Evolutionary conservation across 1,140 invertebrate species (phyloP).

Genomic region (Apolygus lucorum): DNA sequence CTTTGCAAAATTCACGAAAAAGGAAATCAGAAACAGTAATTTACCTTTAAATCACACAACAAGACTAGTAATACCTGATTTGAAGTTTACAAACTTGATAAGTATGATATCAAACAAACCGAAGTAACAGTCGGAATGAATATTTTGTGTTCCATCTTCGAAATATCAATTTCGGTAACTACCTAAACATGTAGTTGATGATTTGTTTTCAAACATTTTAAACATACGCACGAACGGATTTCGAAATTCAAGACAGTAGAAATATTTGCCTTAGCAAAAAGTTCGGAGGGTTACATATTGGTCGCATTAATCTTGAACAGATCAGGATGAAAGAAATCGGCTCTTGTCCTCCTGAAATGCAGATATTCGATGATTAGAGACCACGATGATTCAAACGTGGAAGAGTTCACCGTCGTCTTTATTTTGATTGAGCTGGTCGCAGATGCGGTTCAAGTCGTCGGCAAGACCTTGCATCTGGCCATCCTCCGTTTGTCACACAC

Average conservation of each 20-base stretch:
- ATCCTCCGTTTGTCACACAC: conserved; percentile 34
- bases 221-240: not conserved
- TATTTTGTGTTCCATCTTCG: too few species aligned
- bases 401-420: conserved; percentile 29
- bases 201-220: not conserved
- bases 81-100: too few species aligned
- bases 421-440: conserved; percentile 31
- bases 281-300: not conserved
- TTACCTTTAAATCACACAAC: too few species aligned
- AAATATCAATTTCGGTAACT: too few species aligned
- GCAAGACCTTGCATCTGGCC: conserved; percentile 31
- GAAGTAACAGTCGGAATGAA: too few species aligned
- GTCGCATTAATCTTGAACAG: not conserved
- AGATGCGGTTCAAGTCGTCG: conserved; percentile 32
- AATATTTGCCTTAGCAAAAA: not conserved
- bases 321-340: not conserved
- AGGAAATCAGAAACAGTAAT: too few species aligned
- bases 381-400: conserved; percentile 25
- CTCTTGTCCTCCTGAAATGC: not conserved
- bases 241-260: not conserved
- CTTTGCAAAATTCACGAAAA: too few species aligned
- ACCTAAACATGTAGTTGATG: too few species aligned
- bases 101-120: too few species aligned
- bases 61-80: too few species aligned
- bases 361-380: not conserved